phyloP scores from a whole-genome alignment of 1,140 invertebrate species.

The Apis mellifera region Amel_HAv3.1 CM009941.2:687501-688000 shows the following conservation, averaged over 20 bases:
- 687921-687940: neutral
- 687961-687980: slow-evolving; percentile 11
- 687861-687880: neutral
- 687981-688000: slow-evolving; percentile 26
- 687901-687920: no score
- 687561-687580: neutral
- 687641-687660: slow-evolving; percentile 46
- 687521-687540: no score
- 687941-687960: neutral
- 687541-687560: no score
- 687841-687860: neutral
- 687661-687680: slow-evolving; percentile 39
- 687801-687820: slow-evolving; percentile 12
- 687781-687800: slow-evolving; percentile 14
- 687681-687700: neutral
- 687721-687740: neutral
- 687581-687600: neutral
- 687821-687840: no score
- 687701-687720: slow-evolving; percentile 18
- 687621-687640: neutral
- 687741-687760: neutral
- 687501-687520: no score
- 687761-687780: neutral
- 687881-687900: neutral
- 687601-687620: slow-evolving; percentile 10